Evolutionary conservation across 1,140 invertebrate genomes (phyloP).

Genomic region (Drosophila pruinosa): DNA sequence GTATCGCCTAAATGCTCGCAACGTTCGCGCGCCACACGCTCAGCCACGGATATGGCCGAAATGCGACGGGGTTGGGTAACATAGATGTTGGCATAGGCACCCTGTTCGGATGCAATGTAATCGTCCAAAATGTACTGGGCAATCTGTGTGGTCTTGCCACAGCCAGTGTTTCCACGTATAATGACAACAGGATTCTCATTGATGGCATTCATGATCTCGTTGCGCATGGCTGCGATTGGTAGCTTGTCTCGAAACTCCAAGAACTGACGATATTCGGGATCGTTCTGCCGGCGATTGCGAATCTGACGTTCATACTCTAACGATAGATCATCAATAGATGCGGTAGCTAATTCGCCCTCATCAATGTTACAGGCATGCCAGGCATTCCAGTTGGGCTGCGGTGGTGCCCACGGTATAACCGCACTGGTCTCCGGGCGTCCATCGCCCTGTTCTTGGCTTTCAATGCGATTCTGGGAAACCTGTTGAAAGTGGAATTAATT

Average conservation of each 20-base stretch:
- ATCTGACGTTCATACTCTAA: constrained; percentile 88
- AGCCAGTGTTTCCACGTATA: constrained; percentile 97
- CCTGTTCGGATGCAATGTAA: constrained; percentile 93
- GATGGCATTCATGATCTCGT: constrained; percentile 91
- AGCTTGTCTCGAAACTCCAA: constrained; percentile 87
- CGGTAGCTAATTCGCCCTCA: constrained; percentile 92
- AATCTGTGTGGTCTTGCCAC: constrained; percentile 94
- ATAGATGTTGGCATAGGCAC: constrained; percentile 93
- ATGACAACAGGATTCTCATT: constrained; percentile 94
- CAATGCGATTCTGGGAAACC: constrained; percentile 24
- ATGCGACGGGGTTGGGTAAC: constrained; percentile 97
- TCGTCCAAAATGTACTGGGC: constrained; percentile 98
- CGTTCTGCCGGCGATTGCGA: constrained; percentile 83
- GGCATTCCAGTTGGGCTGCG: constrained; percentile 97
- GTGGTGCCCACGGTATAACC: constrained; percentile 97
- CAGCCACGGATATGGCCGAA: constrained; percentile 96
- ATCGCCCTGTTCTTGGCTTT: constrained; percentile 13
- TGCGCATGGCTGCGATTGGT: constrained; percentile 90
- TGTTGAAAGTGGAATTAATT: neutral
- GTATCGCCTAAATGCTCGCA: constrained; percentile 91
- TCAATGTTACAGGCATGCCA: constrained; percentile 98
- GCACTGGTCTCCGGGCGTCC: constrained; percentile 63
- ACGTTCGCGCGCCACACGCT: constrained; percentile 94
- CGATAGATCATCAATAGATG: constrained; percentile 91
- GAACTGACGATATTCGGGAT: constrained; percentile 66